Base-by-base conservation (phyloP, 2,888 invertebrate genomes). In the Tachina fera region DNA sequence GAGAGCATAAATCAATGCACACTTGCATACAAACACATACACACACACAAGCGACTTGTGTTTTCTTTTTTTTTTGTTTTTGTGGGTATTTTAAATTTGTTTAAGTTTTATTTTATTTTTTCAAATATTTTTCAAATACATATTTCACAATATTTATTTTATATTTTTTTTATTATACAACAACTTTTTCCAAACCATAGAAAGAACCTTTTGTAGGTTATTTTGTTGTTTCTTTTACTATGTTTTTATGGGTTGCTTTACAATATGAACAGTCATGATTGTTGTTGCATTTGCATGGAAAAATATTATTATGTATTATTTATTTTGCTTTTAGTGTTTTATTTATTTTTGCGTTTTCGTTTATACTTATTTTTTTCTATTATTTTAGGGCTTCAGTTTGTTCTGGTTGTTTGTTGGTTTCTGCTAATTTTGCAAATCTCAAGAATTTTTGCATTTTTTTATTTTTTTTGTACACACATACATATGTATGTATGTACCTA, bases 401-500 rank as follows among this genome's bases (percentile, higher is more conserved):
- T 77, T 83, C 22, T 67, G 77, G 77, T 22, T 71, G 71, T 58
- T 71, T 14, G 5, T 60, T 47, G 68, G 22, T 65, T 45, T 77
- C 58, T 83, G 71, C 47, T 60, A 67, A 77, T 60, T 72, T 83
- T 63, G 83, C 83, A 83, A 72, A 83, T 83, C 77, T 72, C 65
- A 83, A 72, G 72, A 83, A 83, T 77, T 77, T 83, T 58, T 65
- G n/a, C 77, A 83, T 83, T 77, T 77, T 82, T 65, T 39, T 53
- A 5, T 10, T 78, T 53, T 49, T 56, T 65, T 74, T 49, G 45
- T 58, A n/a, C n/a, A 16, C 16, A 41, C 1, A 1, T 31, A 31
- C 4, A 4, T 31, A 31, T 4, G 31, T 31, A 2, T 31, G 31
- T 31, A 31, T 31, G 31, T 31, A n/a, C n/a, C n/a, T n/a, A n/a